Percentiles rank a stretch among this genome's conserved stretches.
These are phyloP conservation scores for Bombus picipes DNA, from an alignment of 1,140 invertebrate genomes.

Conservation along the genomic window DNA sequence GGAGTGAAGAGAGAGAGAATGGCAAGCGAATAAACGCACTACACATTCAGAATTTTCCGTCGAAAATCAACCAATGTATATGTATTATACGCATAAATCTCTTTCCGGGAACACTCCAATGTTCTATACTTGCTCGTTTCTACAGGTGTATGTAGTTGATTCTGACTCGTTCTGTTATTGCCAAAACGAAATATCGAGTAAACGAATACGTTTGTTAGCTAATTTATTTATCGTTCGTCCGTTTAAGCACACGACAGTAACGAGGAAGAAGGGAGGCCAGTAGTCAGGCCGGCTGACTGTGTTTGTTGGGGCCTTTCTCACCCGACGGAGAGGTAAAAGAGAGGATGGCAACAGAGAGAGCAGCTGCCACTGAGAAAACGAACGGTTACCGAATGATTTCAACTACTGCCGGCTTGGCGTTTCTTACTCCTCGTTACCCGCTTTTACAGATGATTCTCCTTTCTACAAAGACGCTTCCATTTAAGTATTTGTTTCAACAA, in stretches of 20 bases:
- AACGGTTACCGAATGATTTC: constrained; percentile 52
- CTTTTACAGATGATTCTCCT: not conserved
- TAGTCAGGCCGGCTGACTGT: constrained; percentile 45
- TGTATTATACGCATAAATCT: not conserved
- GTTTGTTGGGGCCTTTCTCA: constrained; percentile 63
- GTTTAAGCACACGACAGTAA: constrained; percentile 54
- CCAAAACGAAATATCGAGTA: constrained; percentile 62
- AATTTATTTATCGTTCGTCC: constrained; percentile 67
- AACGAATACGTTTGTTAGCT: constrained; percentile 67
- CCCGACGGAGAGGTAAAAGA: constrained; percentile 58
- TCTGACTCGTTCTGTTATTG: constrained; percentile 56
- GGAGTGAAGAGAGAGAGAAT: too few relatives aligned
- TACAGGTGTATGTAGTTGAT: constrained; percentile 4
- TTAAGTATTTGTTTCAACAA: not conserved
- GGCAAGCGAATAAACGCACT: constrained; percentile 3
- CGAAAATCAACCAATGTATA: constrained; percentile 6
- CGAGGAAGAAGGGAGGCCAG: constrained; percentile 58
- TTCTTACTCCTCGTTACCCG: constrained; percentile 23
- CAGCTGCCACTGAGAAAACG: constrained; percentile 70
- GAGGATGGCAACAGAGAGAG: constrained; percentile 45
- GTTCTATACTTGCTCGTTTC: constrained; percentile 11
- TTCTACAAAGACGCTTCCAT: not conserved
- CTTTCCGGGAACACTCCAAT: not conserved
- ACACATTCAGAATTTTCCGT: constrained; percentile 27
- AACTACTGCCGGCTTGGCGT: constrained; percentile 44